phyloP scores from a whole-genome alignment of 23 tunicate species.

The Aplidium turbinatum region DNA sequence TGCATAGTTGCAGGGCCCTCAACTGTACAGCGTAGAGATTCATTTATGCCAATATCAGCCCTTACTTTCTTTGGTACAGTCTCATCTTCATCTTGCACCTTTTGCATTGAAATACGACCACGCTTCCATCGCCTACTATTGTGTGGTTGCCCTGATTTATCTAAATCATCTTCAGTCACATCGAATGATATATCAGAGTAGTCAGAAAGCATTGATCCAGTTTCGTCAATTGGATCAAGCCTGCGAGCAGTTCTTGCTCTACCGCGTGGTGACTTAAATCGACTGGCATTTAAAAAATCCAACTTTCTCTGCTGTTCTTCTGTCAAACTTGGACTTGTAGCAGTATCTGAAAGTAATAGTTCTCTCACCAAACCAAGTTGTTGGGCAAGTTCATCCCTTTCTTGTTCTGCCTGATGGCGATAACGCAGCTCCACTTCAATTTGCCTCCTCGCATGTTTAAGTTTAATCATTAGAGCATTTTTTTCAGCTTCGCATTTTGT shows the following conservation, averaged over 20 bases:
- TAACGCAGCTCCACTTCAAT: constrained; percentile 83
- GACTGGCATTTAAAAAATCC: constrained; percentile 79
- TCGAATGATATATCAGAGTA: constrained; percentile 93
- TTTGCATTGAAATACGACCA: constrained; percentile 3
- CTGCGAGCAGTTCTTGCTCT: constrained; percentile 41
- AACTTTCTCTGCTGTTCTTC: constrained; percentile 94
- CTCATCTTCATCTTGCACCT: constrained; percentile 49
- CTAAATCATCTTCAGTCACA: constrained; percentile 85
- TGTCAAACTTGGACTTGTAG: constrained; percentile 50
- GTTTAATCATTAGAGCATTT: constrained; percentile 82
- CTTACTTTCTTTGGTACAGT: constrained; percentile 54
- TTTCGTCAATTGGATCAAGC: constrained; percentile 86
- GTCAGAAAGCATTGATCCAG: constrained; percentile 79
- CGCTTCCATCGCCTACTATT: constrained; percentile 78
- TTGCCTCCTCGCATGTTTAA: constrained; percentile 88
- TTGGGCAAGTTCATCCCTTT: constrained; percentile 87
- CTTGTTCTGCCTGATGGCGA: constrained; percentile 84
- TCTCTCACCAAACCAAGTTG: constrained; percentile 88
- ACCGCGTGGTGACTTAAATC: constrained; percentile 54
- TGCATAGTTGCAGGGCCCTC: constrained; percentile 86
- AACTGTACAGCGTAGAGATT: constrained; percentile 75
- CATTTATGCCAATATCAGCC: constrained; percentile 58
- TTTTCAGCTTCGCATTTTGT: constrained; percentile 88
- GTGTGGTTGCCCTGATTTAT: constrained; percentile 57
- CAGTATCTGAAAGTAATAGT: constrained; percentile 58